Percentiles rank a stretch among this genome's conserved stretches.
Conservation (phyloP, 1,140 invertebrate genomes). For the Drosophila nebulosa region DNA sequence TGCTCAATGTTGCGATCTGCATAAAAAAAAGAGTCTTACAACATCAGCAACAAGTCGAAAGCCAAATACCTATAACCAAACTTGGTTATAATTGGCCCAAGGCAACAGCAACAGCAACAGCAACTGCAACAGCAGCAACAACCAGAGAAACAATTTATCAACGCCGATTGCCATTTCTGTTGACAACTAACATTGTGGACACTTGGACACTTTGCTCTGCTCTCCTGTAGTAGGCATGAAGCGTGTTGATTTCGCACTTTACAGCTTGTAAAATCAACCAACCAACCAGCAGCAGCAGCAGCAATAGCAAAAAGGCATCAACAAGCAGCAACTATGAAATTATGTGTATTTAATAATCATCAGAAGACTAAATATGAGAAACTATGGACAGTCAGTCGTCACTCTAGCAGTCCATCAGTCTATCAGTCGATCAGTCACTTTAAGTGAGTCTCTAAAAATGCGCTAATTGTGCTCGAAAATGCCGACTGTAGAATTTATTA, state of each 20-base stretch:
- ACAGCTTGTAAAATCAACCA: constrained; percentile 73
- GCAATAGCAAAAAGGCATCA: constrained; percentile 14
- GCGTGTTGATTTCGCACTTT: constrained; percentile 79
- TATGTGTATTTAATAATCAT: constrained; percentile 76
- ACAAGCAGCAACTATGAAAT: constrained; percentile 58
- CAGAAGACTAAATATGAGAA: constrained; percentile 50
- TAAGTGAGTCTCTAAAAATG: constrained; percentile 21
- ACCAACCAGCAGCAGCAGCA: constrained; percentile 4
- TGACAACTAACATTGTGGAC: constrained; percentile 73
- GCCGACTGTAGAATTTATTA: constrained; percentile 65
- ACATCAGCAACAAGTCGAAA: constrained; percentile 33
- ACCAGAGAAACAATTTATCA: constrained; percentile 63
- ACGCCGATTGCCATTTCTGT: constrained; percentile 75
- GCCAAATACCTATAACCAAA: constrained; percentile 47
- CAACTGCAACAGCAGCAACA: constrained; percentile 28
- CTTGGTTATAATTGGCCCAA: constrained; percentile 78
- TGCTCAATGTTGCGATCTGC: constrained; percentile 1
- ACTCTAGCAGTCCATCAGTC: neutral
- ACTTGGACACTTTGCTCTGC: constrained; percentile 14
- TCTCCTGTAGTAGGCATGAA: constrained; percentile 65
- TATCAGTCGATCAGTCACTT: constrained; percentile 11
- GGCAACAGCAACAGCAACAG: constrained; percentile 35
- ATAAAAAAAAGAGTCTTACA: constrained; percentile 33
- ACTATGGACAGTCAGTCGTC: constrained; percentile 59
- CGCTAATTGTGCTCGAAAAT: constrained; percentile 74